Base-by-base conservation (phyloP, 2,113 vertebrate species). In the Ptychochromis oligacanthus region DNA sequence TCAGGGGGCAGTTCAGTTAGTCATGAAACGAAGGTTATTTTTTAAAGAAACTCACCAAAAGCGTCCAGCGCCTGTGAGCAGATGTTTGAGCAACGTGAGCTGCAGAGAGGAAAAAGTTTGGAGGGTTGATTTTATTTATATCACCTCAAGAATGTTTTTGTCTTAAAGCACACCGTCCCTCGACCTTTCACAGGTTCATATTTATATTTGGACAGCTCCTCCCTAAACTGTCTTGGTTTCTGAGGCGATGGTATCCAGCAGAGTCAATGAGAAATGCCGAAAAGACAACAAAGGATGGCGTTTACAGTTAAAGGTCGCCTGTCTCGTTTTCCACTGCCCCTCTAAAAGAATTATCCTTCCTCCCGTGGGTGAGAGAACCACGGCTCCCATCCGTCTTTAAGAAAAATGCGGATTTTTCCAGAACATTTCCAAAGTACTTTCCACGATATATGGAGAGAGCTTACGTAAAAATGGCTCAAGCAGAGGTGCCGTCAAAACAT, bases 1-100 rank as follows among this genome's bases (percentile, higher is more conserved):
- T 46, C 14, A 31, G 4, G 15, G 83, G 14, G 70, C 6, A 24
- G 22, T 77, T 43, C 15, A 11, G 49, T 40, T n/a, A 4, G 12
- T 7, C 6, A 13, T 13, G 26, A 59, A 7, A 38, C 4, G 0
- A 3, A 64, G 11, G 13, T 14, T 1, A 18, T 70, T 14, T 52
- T 1, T 31, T 31, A 6, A 13, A 3, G 3, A 3, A 77, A 80
- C 77, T 75, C 95, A 99, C 98, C 96, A 81, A 99, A 99, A 5
- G 98, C 98, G 34, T 97, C 95, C 14, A 96, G 80, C 26, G 98
- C 98, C 91, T 95, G 97, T 11, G 91, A 85, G 75, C 96, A 34
- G 74, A 95, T 93, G 89, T 90, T 92, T 24, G 90, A 7, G 3
- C 2, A 89, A 24, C 94, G 60, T 26, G 95, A 92, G 88, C 98